These are phyloP conservation scores for Morone chrysops DNA, from an alignment of 2,113 vertebrate genomes.

Conservation along the genomic window DNA sequence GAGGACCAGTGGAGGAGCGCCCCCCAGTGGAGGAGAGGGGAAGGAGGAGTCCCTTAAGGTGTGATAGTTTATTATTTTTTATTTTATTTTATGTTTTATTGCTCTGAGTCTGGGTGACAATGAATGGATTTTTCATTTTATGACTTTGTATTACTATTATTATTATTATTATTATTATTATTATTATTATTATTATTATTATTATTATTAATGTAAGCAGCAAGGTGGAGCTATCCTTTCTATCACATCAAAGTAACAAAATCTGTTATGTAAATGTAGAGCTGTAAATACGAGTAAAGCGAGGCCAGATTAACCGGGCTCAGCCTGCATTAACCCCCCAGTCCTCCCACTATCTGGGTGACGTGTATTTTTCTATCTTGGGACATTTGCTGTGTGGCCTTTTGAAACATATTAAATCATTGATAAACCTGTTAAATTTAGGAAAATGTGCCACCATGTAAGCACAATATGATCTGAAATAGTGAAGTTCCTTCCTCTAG, in stretches of 20 bases:
- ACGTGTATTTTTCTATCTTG: background rate
- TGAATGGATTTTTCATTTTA: background rate
- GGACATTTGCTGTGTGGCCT: background rate
- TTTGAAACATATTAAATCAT: background rate
- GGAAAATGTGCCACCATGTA: background rate
- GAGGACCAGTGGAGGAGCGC: conserved; percentile 82
- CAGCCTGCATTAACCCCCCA: background rate
- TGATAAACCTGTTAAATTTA: too few relatives aligned
- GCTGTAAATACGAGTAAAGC: too few relatives aligned
- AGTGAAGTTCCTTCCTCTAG: background rate
- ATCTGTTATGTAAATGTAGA: background rate
- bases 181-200: too few relatives aligned
- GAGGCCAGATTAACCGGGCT: too few relatives aligned
- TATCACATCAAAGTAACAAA: background rate
- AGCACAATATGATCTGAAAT: background rate
- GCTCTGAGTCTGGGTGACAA: background rate
- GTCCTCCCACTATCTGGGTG: background rate
- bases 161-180: background rate
- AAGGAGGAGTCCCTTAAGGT: background rate
- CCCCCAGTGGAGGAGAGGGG: conserved; percentile 79
- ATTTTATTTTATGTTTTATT: background rate
- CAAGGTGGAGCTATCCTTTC: background rate
- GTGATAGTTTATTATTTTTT: background rate
- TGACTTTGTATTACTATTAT: background rate
- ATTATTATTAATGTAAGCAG: background rate